Percentiles rank a stretch among this genome's conserved stretches.
These are phyloP conservation scores for Bombus turneri DNA, from an alignment of 1,140 invertebrate species.

Conservation along the genomic window DNA sequence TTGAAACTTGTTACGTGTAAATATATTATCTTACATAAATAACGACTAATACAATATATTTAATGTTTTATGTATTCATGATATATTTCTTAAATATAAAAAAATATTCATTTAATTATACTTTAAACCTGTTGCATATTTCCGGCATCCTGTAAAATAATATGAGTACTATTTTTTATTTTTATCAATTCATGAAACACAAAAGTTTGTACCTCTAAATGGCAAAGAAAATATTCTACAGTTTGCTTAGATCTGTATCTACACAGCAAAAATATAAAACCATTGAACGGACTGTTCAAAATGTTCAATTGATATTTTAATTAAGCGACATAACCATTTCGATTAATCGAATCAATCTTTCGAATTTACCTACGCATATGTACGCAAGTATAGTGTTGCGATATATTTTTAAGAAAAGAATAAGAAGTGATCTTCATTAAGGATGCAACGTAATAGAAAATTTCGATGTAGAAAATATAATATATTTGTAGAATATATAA, in stretches of 20 bases:
- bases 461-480: not conserved
- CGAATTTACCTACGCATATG: not conserved
- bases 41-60: not conserved
- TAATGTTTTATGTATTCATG: not conserved
- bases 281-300: conserved; percentile 13
- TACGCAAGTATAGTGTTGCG: not conserved
- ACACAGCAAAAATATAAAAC: conserved; percentile 42
- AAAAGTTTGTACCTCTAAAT: conserved; percentile 57
- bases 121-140: conserved; percentile 68
- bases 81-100: conserved; percentile 41
- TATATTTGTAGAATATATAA: too few species aligned
- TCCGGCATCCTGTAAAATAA: conserved; percentile 67
- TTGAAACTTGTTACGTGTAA: conserved; percentile 17
- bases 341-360: not conserved
- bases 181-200: conserved; percentile 42
- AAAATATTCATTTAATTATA: conserved; percentile 54
- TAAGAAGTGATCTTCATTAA: too few species aligned
- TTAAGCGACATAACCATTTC: conserved; percentile 35
- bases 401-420: not conserved
- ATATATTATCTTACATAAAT: not conserved
- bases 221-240: conserved; percentile 57
- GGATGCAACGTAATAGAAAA: not conserved
- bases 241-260: conserved; percentile 29
- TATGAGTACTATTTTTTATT: conserved; percentile 60
- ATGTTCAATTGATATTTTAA: conserved; percentile 11